phyloP scores from a whole-genome alignment of 2,888 invertebrate genomes.

The Salpingus planirostris region DNA sequence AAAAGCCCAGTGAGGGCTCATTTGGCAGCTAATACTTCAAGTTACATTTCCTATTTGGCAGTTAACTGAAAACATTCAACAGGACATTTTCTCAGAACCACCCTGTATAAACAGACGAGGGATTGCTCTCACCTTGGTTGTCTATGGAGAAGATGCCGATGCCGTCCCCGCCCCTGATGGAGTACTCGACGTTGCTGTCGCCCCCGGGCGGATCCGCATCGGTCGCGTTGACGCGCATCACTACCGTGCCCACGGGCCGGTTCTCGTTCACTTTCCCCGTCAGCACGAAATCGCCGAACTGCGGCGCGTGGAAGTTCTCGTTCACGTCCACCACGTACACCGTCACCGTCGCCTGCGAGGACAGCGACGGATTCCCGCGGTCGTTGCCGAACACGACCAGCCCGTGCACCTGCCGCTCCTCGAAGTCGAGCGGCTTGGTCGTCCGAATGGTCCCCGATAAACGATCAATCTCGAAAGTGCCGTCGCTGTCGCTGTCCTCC shows the following conservation, averaged over 20 bases:
- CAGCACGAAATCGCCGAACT: slow-evolving; percentile 72
- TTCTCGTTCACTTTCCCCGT: slow-evolving; percentile 72
- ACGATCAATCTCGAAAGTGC: slow-evolving; percentile 73
- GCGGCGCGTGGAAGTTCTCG: slow-evolving; percentile 79
- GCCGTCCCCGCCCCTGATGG: slow-evolving; percentile 81
- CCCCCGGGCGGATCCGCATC: slow-evolving; percentile 75
- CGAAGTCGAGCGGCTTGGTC: slow-evolving; percentile 72
- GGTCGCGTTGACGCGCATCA: slow-evolving; percentile 66
- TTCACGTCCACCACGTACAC: slow-evolving; percentile 90
- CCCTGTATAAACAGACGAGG: no score
- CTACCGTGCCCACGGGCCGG: slow-evolving; percentile 64
- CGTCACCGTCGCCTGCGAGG: slow-evolving; percentile 69
- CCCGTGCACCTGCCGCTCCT: slow-evolving; percentile 81
- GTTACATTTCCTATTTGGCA: no score
- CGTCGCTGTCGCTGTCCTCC: slow-evolving; percentile 58
- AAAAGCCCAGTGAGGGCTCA: no score
- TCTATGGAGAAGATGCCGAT: slow-evolving; percentile 89
- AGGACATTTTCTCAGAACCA: no score
- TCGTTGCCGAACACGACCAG: slow-evolving; percentile 79
- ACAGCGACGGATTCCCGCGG: slow-evolving; percentile 71
- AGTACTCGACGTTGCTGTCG: slow-evolving; percentile 77
- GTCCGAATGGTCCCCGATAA: slow-evolving; percentile 81
- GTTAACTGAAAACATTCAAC: no score
- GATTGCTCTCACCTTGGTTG: slow-evolving; percentile 72
- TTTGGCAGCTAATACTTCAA: no score